A percentile compares a stretch with the other conserved stretches of the same genome.
Evolutionary conservation across 2,888 invertebrate species (phyloP).

Genomic region (Himalopsyche kuldschensis): DNA sequence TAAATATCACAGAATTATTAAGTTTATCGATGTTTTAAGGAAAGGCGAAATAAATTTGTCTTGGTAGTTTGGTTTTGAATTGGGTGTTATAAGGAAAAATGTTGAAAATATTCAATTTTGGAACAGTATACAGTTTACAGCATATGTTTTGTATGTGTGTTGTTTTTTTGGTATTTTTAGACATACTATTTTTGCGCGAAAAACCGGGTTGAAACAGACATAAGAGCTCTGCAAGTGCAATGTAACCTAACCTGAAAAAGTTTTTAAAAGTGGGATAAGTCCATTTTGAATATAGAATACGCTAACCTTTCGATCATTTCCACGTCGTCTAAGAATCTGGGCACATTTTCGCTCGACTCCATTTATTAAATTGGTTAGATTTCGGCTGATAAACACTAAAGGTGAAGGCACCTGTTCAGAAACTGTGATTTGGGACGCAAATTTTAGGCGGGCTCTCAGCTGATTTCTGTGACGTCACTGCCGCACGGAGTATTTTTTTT

Average conservation of each 20-base stretch:
- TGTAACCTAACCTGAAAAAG: slow-evolving; percentile 10
- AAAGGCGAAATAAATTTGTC: not conserved
- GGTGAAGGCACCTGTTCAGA: not conserved
- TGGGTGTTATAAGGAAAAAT: not conserved
- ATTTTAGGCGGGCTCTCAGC: slow-evolving; percentile 24
- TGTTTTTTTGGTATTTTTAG: not conserved
- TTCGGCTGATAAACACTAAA: not conserved
- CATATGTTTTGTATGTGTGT: not conserved
- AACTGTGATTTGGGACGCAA: not conserved
- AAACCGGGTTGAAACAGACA: not conserved
- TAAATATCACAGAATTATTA: not conserved
- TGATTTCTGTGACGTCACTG: slow-evolving; percentile 7
- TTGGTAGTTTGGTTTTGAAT: not conserved
- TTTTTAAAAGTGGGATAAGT: not conserved
- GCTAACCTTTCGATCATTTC: slow-evolving; percentile 26
- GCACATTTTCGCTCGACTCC: not conserved
- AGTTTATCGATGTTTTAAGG: not conserved
- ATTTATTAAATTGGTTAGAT: too few species aligned
- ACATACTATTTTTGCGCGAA: not conserved
- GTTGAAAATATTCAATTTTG: not conserved
- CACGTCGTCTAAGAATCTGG: slow-evolving; percentile 30
- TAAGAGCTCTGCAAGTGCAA: not conserved
- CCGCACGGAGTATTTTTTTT: not conserved
- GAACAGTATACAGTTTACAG: not conserved
- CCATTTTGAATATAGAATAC: not conserved